These are phyloP conservation scores for Agrotis ipsilon DNA, from an alignment of 2,888 invertebrate genomes.

Conservation along the genomic window DNA sequence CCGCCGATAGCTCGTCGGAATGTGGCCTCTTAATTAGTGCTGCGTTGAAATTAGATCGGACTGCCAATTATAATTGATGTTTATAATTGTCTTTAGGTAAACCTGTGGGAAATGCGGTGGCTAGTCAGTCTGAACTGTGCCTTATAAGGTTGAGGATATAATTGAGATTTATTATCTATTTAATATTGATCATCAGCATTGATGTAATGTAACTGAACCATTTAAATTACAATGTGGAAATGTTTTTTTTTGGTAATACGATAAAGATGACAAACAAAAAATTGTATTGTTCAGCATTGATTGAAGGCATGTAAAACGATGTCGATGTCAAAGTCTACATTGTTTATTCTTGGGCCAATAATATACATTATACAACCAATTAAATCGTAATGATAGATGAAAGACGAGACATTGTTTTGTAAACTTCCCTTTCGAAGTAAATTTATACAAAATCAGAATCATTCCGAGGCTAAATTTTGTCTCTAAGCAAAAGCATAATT, in stretches of 20 bases:
- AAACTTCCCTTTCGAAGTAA: not conserved
- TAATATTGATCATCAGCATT: no score
- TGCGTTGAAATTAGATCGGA: conserved; percentile 40
- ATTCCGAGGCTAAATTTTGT: not conserved
- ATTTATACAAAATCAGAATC: conserved; percentile 10
- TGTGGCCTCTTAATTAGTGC: conserved; percentile 48
- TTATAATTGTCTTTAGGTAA: conserved; percentile 2
- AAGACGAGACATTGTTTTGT: not conserved
- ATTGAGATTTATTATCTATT: no score
- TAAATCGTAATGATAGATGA: not conserved
- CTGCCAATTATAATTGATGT: not conserved
- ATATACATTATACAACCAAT: no score
- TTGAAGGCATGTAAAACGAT: not conserved
- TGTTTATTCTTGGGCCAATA: not conserved
- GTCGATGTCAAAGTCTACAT: not conserved
- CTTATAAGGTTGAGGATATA: no score
- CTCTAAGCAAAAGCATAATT: conserved; percentile 25
- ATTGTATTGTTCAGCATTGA: not conserved
- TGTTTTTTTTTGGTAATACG: no score
- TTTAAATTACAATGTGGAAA: no score
- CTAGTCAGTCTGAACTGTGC: not conserved
- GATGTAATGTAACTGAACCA: no score
- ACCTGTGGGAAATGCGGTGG: not conserved
- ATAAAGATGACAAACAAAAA: no score
- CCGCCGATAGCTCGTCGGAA: conserved; percentile 52